Evolutionary conservation across 2,113 vertebrate genomes (phyloP).

Genomic region (Alectura lathami): DNA sequence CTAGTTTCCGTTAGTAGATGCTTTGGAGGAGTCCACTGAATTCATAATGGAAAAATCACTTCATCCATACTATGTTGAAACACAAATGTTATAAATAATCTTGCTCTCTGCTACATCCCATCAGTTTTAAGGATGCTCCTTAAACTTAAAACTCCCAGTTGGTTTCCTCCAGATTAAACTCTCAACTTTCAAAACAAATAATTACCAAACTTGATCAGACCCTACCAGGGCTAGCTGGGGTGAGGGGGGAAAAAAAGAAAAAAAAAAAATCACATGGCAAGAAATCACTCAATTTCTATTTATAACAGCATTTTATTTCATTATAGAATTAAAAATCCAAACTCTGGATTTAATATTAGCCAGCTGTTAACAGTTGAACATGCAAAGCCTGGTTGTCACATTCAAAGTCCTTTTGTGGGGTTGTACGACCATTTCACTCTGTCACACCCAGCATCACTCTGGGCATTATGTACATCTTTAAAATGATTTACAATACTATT

Average conservation of each 20-base stretch:
- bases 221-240: neutral
- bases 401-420: neutral
- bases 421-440: neutral
- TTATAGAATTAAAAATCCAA: neutral
- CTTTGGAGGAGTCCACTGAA: neutral
- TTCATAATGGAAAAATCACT: constrained; percentile 33
- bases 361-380: constrained; percentile 8
- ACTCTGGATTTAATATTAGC: constrained; percentile 27
- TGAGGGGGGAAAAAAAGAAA: neutral
- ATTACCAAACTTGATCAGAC: neutral
- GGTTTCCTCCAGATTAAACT: neutral
- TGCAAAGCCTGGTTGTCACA: neutral
- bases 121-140: neutral
- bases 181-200: neutral
- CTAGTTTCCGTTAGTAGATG: neutral
- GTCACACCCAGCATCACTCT: neutral
- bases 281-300: neutral
- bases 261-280: neutral
- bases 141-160: too few relatives aligned
- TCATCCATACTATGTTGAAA: neutral
- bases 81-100: neutral
- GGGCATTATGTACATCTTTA: neutral
- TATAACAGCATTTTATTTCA: neutral
- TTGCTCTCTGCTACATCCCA: neutral
- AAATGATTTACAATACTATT: neutral